Base-by-base conservation (phyloP, 2,888 invertebrate genomes). In the Pristionchus japonicus region DNA sequence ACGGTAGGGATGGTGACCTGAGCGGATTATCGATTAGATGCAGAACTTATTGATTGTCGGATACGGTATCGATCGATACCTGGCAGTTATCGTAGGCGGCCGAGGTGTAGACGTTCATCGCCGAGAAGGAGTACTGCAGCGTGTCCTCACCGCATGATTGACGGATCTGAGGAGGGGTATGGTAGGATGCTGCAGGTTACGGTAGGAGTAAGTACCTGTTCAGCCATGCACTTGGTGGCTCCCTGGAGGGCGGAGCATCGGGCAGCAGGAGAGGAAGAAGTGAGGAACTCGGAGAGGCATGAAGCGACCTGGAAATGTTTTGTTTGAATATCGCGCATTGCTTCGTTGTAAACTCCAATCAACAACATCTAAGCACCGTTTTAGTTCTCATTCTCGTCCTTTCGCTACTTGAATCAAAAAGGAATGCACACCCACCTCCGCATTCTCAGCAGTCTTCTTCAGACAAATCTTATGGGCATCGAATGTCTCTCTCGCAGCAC, bases 391-490 rank as follows among this genome's bases (percentile, higher is more conserved):
- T 20, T 3, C 31, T 31, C 9, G 11, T 64, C 4, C 31, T 17
- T 31, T 64, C n/a, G n/a, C n/a, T n/a, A n/a, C n/a, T n/a, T n/a
- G n/a, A n/a, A 3, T 31, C 3, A 31, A 64, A 31, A 3, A 37
- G 1, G 9, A 23, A 23, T 40, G 4, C 20, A 37, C n/a, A 40
- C 37, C 3, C 1, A 91, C 90, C 89, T 89, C 87, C 27, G 70
- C 47, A 67, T 86, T 87, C 47, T 83, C 64, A 57, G 88, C 87
- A n/a, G 89, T 85, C 13, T 89, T 88, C 64, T 89, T 89, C 57
- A 92, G 83, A 74, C 92, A 92, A 31, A 88, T 88, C 67, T 90
- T 90, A 88, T 91, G 91, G 57, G 91, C 47, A n/a, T 92, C 90
- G 87, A 92, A 92, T n/a, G 90, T 88, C 52, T 77, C 67, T 27